Evolutionary conservation across 2,888 invertebrate species (phyloP).

Genomic region (Aphidoletes aphidimyza): DNA sequence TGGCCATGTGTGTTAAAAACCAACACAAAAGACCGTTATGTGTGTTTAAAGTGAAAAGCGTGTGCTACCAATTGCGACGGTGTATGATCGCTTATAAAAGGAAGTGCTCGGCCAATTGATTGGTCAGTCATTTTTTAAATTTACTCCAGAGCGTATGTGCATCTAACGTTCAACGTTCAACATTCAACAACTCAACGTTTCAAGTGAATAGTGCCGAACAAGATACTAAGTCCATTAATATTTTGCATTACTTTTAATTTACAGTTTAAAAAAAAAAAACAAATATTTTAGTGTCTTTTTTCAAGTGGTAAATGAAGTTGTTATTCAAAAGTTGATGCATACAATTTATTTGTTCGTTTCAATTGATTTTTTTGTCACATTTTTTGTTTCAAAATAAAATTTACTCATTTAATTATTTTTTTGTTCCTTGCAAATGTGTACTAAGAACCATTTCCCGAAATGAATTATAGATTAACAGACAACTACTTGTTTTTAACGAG

Average conservation of each 20-base stretch:
- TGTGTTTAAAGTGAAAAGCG: neutral
- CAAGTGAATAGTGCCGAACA: neutral
- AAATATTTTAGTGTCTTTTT: neutral
- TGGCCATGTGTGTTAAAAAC: neutral
- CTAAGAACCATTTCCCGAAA: neutral
- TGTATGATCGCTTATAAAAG: slow-evolving; percentile 40
- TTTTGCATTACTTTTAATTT: neutral
- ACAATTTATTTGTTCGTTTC: neutral
- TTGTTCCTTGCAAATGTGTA: neutral
- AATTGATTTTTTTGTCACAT: neutral
- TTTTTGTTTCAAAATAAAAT: neutral
- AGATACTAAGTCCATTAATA: neutral
- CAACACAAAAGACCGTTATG: neutral
- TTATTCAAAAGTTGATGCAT: neutral
- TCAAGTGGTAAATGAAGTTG: neutral
- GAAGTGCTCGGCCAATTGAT: slow-evolving; percentile 33
- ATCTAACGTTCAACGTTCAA: too few species aligned
- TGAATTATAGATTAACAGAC: neutral
- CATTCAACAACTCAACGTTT: too few species aligned
- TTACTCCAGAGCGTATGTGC: neutral
- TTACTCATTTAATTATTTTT: neutral
- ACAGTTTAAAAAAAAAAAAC: neutral
- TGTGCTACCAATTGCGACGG: neutral
- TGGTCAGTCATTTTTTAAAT: slow-evolving; percentile 9
- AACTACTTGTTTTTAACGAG: neutral